phyloP scores from a whole-genome alignment of 2,888 invertebrate species.

The Agrotis ipsilon region DNA sequence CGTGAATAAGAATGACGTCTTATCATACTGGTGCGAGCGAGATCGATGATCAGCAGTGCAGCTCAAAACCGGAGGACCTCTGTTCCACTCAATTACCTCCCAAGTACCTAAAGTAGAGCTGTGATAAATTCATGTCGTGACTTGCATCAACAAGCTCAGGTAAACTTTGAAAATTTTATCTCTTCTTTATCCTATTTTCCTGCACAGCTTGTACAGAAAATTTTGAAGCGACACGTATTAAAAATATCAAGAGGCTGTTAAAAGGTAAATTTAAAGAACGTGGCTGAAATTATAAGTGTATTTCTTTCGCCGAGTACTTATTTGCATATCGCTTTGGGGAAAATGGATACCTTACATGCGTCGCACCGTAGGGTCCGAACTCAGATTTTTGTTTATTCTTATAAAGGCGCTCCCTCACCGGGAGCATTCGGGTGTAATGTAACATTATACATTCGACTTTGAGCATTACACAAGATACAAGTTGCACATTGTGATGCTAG shows the following conservation, averaged over 20 bases:
- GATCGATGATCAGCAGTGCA: slow-evolving; percentile 63
- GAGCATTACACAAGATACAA: too few species aligned
- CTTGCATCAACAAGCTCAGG: slow-evolving; percentile 81
- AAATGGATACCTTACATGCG: slow-evolving; percentile 49
- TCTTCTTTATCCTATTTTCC: slow-evolving; percentile 80
- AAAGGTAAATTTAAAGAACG: slow-evolving; percentile 86
- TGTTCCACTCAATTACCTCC: slow-evolving; percentile 81
- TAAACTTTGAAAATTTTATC: slow-evolving; percentile 80
- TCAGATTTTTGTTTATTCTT: slow-evolving; percentile 26
- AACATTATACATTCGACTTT: too few species aligned
- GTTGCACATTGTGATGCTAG: too few species aligned
- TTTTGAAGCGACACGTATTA: slow-evolving; percentile 83
- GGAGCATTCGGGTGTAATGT: too few species aligned
- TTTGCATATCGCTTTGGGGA: slow-evolving; percentile 77
- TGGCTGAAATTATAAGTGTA: slow-evolving; percentile 83
- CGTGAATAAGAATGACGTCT: slow-evolving; percentile 47
- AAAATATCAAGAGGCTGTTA: slow-evolving; percentile 87
- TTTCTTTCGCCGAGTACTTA: slow-evolving; percentile 74
- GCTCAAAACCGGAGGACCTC: slow-evolving; percentile 72
- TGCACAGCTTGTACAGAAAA: slow-evolving; percentile 75
- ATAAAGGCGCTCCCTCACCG: too few species aligned
- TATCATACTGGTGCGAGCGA: slow-evolving; percentile 42
- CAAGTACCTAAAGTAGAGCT: slow-evolving; percentile 80
- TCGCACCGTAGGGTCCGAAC: slow-evolving; percentile 33
- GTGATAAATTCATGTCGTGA: slow-evolving; percentile 85